phyloP scores from a whole-genome alignment of 2,888 invertebrate genomes.

The Nephrotoma flavescens region DNA sequence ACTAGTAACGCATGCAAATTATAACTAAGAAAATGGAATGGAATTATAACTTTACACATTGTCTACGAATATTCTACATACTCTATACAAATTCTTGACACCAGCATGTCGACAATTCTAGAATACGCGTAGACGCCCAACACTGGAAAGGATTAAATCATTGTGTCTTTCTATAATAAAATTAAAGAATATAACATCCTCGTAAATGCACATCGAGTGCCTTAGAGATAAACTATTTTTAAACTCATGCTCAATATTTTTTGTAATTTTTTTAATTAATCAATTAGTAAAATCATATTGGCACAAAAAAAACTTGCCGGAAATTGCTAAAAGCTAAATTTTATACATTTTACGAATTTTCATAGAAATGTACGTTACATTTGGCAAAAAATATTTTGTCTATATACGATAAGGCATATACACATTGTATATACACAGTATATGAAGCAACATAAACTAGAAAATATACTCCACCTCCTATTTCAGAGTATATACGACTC shows the following conservation, averaged over 20 bases:
- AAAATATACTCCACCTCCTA: not conserved
- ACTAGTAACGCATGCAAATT: too few relatives aligned
- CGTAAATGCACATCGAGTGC: not conserved
- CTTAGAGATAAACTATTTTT: not conserved
- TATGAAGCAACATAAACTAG: not conserved
- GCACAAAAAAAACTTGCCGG: not conserved
- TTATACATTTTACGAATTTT: not conserved
- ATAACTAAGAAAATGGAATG: too few relatives aligned
- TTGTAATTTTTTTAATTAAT: not conserved
- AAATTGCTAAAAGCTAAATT: not conserved
- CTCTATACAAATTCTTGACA: too few relatives aligned
- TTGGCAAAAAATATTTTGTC: not conserved
- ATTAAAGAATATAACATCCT: not conserved
- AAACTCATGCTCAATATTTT: not conserved
- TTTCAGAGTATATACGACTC: not conserved
- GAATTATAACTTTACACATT: too few relatives aligned
- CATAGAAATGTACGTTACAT: not conserved
- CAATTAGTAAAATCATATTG: not conserved
- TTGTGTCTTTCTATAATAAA: not conserved
- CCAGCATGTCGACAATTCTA: too few relatives aligned
- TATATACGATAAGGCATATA: not conserved
- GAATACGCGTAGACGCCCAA: too few relatives aligned
- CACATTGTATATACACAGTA: not conserved
- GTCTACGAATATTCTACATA: too few relatives aligned
- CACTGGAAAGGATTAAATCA: too few relatives aligned